Evolutionary conservation across 2,113 vertebrate genomes (phyloP), one percentile per base, ranked within the genome.

Genomic region (Muntiacus reevesi): DNA sequence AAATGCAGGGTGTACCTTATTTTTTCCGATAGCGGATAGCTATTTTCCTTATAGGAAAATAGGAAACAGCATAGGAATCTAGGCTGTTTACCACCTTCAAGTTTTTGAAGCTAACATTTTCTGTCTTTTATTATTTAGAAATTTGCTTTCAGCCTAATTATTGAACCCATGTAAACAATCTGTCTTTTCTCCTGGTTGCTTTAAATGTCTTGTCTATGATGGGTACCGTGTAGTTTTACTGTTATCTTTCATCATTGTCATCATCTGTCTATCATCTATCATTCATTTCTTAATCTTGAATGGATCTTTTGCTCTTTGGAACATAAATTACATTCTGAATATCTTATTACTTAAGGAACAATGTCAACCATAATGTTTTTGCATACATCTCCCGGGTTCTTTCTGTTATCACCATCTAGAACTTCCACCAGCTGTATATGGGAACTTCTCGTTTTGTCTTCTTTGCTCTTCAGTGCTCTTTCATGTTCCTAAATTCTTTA

Each of bases 51-150:
- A 47, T 11, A 6, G 4, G 50, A 92, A 62, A 40, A 40, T 40
- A 40, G 40, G 40, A 40, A 40, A 40, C 40, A 40, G 40, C 28
- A 52, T 59, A 94, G 59, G 84, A 82, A 82, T 82, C 6, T 28
- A 90, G 30, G 33, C 27, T 50, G 19, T 92, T 57, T 67, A 30
- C 3, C 54, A 6, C 47, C 3, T 90, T 33, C 15, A 27, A 87
- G 12, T 30, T 43, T 62, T 93, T 78, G 13, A 76, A 89, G 21
- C 23, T 62, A 89, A 28, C 83, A 1, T 57, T 19, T 64, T 74
- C 28, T 87, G 15, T 71, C 30, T 40, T 92, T 54, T 33, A 40
- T 84, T 96, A 52, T 86, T 97, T 54, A 82, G 52, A 97, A 92
- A 79, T 92, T 59, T 76, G 7, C 23, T 88, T 15, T 78, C 55